A percentile compares a stretch with the other conserved stretches of the same genome.
Conservation (phyloP, 2,113 vertebrate genomes). For the Anhinga anhinga region DNA sequence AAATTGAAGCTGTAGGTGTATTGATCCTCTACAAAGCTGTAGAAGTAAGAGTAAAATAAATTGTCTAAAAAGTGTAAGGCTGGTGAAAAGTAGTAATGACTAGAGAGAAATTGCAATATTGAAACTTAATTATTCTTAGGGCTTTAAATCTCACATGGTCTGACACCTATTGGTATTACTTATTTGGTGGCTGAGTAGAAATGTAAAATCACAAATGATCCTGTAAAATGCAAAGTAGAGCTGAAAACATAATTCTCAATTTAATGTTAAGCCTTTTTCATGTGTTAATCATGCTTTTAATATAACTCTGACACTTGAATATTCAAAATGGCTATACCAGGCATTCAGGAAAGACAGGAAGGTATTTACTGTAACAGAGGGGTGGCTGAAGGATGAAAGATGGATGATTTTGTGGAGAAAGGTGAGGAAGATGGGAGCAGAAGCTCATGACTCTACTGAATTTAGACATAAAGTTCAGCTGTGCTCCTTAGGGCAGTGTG, state of each 20-base stretch:
- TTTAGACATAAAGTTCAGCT: not conserved
- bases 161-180: not conserved
- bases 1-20: not conserved
- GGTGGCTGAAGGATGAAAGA: not conserved
- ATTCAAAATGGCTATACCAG: not conserved
- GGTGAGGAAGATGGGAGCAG: not conserved
- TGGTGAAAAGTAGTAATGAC: not conserved
- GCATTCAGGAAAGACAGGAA: not conserved
- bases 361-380: not conserved
- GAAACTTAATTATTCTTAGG: not conserved
- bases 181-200: not conserved
- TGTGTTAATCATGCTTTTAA: not conserved
- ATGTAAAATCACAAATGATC: not conserved
- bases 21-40: not conserved
- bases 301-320: not conserved
- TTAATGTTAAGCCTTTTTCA: not conserved
- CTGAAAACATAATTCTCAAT: not conserved
- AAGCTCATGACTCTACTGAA: not conserved
- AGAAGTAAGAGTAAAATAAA: not conserved
- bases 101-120: not conserved
- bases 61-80: not conserved
- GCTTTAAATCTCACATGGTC: not conserved
- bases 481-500: not conserved
- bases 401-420: not conserved
- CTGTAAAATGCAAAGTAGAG: not conserved